A percentile compares a stretch with the other conserved stretches of the same genome.
phyloP scores from a whole-genome alignment of 2,888 invertebrate species.

The Nasonia oneida region DNA sequence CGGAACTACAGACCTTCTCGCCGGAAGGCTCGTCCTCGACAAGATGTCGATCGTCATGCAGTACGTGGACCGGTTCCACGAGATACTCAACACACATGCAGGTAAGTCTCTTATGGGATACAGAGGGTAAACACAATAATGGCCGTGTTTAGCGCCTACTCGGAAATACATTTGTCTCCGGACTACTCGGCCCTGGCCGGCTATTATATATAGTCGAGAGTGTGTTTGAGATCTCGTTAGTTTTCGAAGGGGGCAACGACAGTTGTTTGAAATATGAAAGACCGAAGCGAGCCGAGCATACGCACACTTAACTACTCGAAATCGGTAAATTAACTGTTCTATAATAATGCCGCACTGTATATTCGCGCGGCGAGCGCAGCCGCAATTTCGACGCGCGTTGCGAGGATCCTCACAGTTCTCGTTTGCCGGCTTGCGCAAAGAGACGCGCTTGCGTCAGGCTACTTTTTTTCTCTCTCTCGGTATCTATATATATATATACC shows the following conservation, averaged over 20 bases:
- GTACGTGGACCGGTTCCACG: conserved; percentile 89
- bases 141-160: conserved; percentile 11
- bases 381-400: background rate
- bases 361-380: conserved; percentile 27
- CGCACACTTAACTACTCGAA: background rate
- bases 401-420: conserved; percentile 17
- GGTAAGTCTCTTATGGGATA: conserved; percentile 82
- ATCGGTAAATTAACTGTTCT: background rate
- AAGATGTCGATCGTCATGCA: conserved; percentile 90
- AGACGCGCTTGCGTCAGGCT: conserved; percentile 19
- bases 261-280: background rate
- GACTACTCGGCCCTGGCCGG: background rate
- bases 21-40: conserved; percentile 53
- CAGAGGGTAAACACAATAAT: background rate
- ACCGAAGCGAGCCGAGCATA: no score
- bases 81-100: conserved; percentile 90
- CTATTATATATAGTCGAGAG: background rate
- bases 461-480: background rate
- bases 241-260: background rate
- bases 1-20: conserved; percentile 29
- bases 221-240: background rate
- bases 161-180: background rate
- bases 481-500: background rate
- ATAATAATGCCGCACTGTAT: conserved; percentile 47
- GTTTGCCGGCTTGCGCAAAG: conserved; percentile 43